Percentiles rank a stretch among this genome's conserved stretches.
These are phyloP conservation scores for Gasterosteus nipponicus DNA, from an alignment of 2,113 vertebrate genomes.

Conservation along the genomic window DNA sequence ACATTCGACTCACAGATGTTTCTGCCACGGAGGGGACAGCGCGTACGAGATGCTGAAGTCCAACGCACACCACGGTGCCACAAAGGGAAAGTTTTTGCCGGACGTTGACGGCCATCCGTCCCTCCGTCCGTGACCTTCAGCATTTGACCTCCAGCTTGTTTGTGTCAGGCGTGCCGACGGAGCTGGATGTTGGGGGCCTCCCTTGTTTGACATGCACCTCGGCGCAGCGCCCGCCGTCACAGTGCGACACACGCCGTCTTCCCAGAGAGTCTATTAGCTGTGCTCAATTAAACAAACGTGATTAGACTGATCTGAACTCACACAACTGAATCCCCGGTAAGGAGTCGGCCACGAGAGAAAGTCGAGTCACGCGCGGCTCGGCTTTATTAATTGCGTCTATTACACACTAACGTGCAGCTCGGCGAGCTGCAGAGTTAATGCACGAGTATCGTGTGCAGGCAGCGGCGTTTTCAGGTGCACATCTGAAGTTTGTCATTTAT, in stretches of 20 bases:
- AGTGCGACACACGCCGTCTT: slow-evolving; percentile 67
- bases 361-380: slow-evolving; percentile 67
- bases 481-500: slow-evolving; percentile 68
- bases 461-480: slow-evolving; percentile 40
- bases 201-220: slow-evolving; percentile 73
- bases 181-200: slow-evolving; percentile 8
- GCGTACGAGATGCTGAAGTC: not conserved
- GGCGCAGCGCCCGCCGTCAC: slow-evolving; percentile 49
- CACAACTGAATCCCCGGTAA: slow-evolving; percentile 71
- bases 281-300: slow-evolving; percentile 83
- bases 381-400: slow-evolving; percentile 75
- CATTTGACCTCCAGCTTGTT: slow-evolving; percentile 17
- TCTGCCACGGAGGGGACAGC: not conserved
- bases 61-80: not conserved
- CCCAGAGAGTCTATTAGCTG: slow-evolving; percentile 81
- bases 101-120: slow-evolving; percentile 5
- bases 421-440: slow-evolving; percentile 24
- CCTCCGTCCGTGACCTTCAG: not conserved
- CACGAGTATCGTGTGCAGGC: slow-evolving; percentile 51
- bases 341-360: slow-evolving; percentile 59
- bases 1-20: not conserved
- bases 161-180: slow-evolving; percentile 21
- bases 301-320: slow-evolving; percentile 81
- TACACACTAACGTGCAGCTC: slow-evolving; percentile 51
- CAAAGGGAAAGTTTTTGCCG: not conserved